Percentiles rank a stretch among this genome's conserved stretches.
Conservation (phyloP, 2,113 vertebrate genomes). For the Apus apus region DNA sequence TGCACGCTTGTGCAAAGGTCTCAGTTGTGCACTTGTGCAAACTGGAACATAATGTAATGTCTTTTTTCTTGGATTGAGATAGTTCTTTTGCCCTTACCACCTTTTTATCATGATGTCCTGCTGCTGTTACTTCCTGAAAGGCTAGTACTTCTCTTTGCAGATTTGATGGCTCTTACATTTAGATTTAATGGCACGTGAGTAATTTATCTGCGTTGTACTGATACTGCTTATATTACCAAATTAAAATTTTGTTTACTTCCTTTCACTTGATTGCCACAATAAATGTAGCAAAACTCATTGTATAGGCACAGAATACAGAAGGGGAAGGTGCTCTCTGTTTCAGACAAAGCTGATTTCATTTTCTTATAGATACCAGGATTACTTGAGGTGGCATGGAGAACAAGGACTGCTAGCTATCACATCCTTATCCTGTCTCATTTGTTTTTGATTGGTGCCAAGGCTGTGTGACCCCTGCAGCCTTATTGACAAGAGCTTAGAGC, state of each 20-base stretch:
- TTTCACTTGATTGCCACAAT: background rate
- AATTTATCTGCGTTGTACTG: background rate
- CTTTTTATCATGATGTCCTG: background rate
- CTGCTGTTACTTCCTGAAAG: background rate
- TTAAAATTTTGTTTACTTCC: background rate
- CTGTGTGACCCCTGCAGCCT: background rate
- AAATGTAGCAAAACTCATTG: background rate
- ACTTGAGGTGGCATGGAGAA: background rate
- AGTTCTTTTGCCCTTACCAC: background rate
- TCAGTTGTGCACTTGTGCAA: background rate
- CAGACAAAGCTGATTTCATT: background rate
- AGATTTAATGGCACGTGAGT: background rate
- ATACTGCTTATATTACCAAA: background rate
- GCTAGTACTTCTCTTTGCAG: background rate
- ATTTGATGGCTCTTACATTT: accelerated
- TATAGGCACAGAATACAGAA: background rate
- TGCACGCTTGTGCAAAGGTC: background rate
- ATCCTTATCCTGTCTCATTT: background rate
- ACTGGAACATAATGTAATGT: background rate
- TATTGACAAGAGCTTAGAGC: background rate
- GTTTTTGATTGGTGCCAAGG: background rate
- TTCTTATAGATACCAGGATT: background rate
- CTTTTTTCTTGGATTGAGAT: background rate
- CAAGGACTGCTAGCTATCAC: background rate
- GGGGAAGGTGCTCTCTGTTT: background rate